Percentiles rank a stretch among this genome's conserved stretches.
Evolutionary conservation across 2,113 vertebrate species (phyloP).

Genomic region (Fregata magnificens): DNA sequence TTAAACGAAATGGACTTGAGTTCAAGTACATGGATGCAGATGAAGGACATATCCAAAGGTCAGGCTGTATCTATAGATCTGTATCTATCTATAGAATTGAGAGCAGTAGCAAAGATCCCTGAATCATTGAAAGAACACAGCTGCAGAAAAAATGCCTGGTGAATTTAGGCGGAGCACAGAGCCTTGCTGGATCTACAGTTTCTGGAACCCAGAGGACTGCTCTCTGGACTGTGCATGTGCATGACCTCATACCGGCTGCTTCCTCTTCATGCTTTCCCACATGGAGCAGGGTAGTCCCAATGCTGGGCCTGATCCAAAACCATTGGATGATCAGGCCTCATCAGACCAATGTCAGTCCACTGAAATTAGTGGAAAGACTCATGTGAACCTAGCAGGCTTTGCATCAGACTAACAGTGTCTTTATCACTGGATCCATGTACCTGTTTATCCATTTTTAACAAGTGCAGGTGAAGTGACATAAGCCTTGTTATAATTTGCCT

Average conservation of each 20-base stretch:
- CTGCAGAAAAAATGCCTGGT: neutral
- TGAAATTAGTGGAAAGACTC: neutral
- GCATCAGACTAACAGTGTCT: neutral
- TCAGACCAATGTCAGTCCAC: neutral
- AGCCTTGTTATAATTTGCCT: neutral
- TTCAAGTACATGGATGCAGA: neutral
- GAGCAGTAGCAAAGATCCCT: neutral
- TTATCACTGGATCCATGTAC: neutral
- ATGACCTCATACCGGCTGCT: neutral
- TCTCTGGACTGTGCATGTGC: rapidly evolving
- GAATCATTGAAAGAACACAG: neutral
- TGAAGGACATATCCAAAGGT: neutral
- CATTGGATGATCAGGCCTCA: neutral
- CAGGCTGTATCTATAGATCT: neutral
- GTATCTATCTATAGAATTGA: neutral
- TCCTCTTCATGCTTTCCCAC: neutral
- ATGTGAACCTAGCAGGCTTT: neutral
- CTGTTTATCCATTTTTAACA: neutral
- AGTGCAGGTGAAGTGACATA: neutral
- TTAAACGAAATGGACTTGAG: neutral
- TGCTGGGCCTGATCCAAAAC: neutral
- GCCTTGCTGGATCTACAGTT: neutral
- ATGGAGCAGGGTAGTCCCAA: neutral
- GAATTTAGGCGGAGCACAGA: neutral
- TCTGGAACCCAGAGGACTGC: neutral